Conservation (phyloP, 2,888 invertebrate species). For the Magallana nippona region DNA sequence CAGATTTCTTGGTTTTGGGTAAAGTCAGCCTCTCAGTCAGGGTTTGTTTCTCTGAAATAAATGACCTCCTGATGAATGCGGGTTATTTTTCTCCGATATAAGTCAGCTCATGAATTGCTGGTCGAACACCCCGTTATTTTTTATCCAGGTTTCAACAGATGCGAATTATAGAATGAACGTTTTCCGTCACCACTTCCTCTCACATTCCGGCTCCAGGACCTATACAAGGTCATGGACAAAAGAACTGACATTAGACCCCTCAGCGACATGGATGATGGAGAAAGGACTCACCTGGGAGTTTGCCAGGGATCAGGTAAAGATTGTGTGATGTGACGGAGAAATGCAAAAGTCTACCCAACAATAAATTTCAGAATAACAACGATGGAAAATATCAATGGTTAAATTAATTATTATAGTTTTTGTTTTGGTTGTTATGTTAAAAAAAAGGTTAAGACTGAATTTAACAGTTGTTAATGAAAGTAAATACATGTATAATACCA, state of each 20-base stretch:
- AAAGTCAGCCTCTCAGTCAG: no score
- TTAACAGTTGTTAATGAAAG: no score
- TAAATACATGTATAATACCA: no score
- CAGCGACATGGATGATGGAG: slow-evolving; percentile 61
- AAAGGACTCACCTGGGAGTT: slow-evolving; percentile 65
- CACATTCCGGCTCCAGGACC: slow-evolving; percentile 67
- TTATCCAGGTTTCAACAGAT: slow-evolving; percentile 79
- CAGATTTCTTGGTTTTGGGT: background rate
- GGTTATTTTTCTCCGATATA: no score
- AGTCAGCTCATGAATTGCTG: no score
- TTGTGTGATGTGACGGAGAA: background rate
- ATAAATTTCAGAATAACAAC: background rate
- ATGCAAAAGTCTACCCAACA: background rate
- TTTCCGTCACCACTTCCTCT: slow-evolving; percentile 75
- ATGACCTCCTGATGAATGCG: no score
- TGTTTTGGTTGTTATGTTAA: no score
- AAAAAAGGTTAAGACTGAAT: no score
- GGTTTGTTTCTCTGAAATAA: no score
- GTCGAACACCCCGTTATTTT: background rate
- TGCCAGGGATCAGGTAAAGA: slow-evolving; percentile 57
- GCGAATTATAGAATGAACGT: slow-evolving; percentile 66
- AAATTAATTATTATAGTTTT: no score
- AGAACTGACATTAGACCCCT: slow-evolving; percentile 60
- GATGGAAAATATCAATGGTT: background rate
- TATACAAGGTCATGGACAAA: slow-evolving; percentile 52